A percentile compares a stretch with the other conserved stretches of the same genome.
phyloP scores from a whole-genome alignment of 2,113 vertebrate species.

The Toxostoma redivivum region DNA sequence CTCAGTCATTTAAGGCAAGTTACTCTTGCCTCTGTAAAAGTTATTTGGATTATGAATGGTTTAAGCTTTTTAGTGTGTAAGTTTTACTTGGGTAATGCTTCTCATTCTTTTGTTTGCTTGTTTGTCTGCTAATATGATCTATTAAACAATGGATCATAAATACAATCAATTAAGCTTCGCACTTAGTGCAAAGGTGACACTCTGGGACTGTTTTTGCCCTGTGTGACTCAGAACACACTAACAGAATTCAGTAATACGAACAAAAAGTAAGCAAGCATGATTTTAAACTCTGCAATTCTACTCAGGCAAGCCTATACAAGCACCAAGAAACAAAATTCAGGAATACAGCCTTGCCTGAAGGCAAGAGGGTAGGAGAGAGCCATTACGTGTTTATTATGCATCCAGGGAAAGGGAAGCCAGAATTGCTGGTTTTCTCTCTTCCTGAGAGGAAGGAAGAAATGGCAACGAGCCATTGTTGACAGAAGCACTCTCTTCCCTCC shows the following conservation, averaged over 20 bases:
- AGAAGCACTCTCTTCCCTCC: constrained; percentile 2
- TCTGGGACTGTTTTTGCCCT: background rate
- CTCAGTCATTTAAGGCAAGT: background rate
- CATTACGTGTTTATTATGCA: background rate
- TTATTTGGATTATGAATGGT: background rate
- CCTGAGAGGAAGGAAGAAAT: constrained; percentile 48
- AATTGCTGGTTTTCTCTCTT: constrained; percentile 29
- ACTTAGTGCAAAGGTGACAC: background rate
- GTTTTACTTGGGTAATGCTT: background rate
- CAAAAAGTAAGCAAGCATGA: background rate
- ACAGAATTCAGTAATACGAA: background rate
- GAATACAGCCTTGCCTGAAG: background rate
- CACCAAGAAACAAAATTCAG: background rate
- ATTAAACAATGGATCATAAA: background rate
- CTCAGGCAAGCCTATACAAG: background rate
- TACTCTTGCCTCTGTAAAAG: background rate
- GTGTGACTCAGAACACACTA: background rate
- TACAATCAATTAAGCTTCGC: no score
- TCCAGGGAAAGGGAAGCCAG: constrained; percentile 23
- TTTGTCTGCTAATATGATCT: background rate
- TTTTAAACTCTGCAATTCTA: background rate
- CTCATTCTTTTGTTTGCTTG: background rate
- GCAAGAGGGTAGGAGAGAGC: background rate
- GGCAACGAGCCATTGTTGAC: constrained; percentile 24
- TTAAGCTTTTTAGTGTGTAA: background rate